Evolutionary conservation across 2,797 vertebrate species (phyloP).

Genomic region (Selene dorsalis): DNA sequence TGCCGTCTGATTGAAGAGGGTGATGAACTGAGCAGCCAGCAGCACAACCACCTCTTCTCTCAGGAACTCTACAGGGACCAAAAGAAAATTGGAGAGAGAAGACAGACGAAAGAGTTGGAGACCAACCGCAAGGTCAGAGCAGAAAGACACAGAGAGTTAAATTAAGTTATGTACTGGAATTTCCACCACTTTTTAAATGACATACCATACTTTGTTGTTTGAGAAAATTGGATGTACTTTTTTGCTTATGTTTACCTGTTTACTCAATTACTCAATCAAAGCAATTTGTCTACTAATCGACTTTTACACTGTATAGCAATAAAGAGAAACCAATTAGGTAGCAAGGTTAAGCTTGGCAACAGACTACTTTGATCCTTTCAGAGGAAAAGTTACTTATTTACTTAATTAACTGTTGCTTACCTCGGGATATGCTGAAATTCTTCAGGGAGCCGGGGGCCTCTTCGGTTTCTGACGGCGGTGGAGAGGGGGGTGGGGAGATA

Average conservation of each 20-base stretch:
- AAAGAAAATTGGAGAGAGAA: not conserved
- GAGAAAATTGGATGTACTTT: not conserved
- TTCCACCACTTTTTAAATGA: not conserved
- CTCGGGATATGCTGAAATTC: conserved; percentile 76
- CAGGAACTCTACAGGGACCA: conserved; percentile 81
- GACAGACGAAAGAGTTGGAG: not conserved
- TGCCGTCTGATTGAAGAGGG: conserved; percentile 89
- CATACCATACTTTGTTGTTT: not conserved
- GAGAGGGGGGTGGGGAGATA: conserved; percentile 45
- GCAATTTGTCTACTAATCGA: not conserved
- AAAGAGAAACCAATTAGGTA: not conserved
- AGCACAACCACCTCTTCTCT: conserved; percentile 88
- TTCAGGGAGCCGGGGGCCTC: conserved; percentile 55
- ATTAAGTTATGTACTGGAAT: not conserved
- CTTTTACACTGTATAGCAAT: not conserved
- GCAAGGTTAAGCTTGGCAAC: not conserved
- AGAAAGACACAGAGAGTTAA: not conserved
- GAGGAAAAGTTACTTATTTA: not conserved
- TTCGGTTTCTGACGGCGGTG: conserved; percentile 32
- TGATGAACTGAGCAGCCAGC: conserved; percentile 89
- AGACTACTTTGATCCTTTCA: not conserved
- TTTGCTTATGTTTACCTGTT: not conserved
- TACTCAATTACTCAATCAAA: not conserved
- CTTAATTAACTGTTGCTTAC: conserved; percentile 61
- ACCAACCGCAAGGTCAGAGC: not conserved